These are phyloP conservation scores for Apogon talboti DNA, from an alignment of 2,797 vertebrate species.

Conservation along the genomic window DNA sequence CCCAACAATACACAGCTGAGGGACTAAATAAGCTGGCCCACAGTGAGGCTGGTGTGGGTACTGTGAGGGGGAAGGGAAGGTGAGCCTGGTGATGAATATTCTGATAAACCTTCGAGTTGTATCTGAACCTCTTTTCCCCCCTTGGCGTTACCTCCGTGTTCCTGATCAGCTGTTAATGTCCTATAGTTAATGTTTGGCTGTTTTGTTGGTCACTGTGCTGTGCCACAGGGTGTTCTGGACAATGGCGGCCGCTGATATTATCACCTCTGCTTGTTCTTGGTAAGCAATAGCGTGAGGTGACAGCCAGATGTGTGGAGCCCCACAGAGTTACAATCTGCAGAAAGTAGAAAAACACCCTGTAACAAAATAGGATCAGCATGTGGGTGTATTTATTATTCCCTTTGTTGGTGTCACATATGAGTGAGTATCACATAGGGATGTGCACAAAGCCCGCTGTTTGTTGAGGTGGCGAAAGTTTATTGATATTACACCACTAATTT, in stretches of 20 bases:
- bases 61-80: conserved; percentile 39
- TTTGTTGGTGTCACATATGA: no score
- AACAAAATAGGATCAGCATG: conserved; percentile 34
- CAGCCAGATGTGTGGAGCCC: conserved; percentile 46
- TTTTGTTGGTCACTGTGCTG: conserved; percentile 36
- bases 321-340: conserved; percentile 29
- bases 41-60: conserved; percentile 27
- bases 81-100: conserved; percentile 42
- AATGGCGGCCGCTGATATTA: conserved; percentile 18
- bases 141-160: not conserved
- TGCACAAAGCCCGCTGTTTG: no score
- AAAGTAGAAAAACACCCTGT: conserved; percentile 31
- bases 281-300: conserved; percentile 34
- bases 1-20: conserved; percentile 54
- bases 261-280: conserved; percentile 39
- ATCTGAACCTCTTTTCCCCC: conserved; percentile 2
- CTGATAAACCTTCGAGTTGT: conserved; percentile 19
- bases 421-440: not conserved
- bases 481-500: no score
- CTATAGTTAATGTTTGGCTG: not conserved
- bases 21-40: conserved; percentile 51
- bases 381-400: conserved; percentile 51
- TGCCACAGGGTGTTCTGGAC: conserved; percentile 38
- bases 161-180: conserved; percentile 10
- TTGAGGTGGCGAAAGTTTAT: no score